A percentile compares a stretch with the other conserved stretches of the same genome.
phyloP scores from a whole-genome alignment of 1,140 invertebrate genomes.

The Trichonephila clavipes region DNA sequence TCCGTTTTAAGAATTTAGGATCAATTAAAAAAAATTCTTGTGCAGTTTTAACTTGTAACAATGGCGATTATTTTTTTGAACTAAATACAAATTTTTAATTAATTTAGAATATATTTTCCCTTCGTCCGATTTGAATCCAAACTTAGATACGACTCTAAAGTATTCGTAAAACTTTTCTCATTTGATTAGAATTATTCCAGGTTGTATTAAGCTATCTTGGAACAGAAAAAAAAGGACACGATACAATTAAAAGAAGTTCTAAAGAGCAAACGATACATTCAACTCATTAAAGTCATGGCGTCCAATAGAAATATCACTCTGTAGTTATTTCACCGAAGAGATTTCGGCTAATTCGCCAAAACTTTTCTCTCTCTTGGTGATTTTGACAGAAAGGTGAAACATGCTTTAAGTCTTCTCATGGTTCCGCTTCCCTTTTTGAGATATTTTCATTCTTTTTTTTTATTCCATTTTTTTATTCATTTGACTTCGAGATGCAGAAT shows the following conservation, averaged over 20 bases:
- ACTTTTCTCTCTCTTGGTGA: constrained; percentile 19
- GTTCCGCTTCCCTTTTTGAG: not conserved
- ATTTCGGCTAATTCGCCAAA: constrained; percentile 47
- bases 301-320: constrained; percentile 44
- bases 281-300: constrained; percentile 69
- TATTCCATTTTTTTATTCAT: not conserved
- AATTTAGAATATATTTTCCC: not conserved
- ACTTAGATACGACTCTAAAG: not conserved
- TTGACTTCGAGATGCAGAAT: not conserved
- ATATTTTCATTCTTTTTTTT: constrained; percentile 22
- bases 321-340: not conserved
- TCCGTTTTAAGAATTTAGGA: too few species aligned
- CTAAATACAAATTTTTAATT: not conserved
- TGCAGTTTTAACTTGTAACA: too few species aligned
- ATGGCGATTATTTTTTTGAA: not conserved
- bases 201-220: not conserved
- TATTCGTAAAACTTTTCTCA: not conserved
- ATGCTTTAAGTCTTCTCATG: constrained; percentile 55
- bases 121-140: not conserved
- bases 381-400: constrained; percentile 67
- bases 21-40: too few species aligned
- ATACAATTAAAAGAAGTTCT: constrained; percentile 18
- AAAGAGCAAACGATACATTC: constrained; percentile 62
- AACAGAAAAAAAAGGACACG: not conserved
- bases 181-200: not conserved